phyloP scores from a whole-genome alignment of 92 coral and sea anemone species.

The Bergia sp. region DNA sequence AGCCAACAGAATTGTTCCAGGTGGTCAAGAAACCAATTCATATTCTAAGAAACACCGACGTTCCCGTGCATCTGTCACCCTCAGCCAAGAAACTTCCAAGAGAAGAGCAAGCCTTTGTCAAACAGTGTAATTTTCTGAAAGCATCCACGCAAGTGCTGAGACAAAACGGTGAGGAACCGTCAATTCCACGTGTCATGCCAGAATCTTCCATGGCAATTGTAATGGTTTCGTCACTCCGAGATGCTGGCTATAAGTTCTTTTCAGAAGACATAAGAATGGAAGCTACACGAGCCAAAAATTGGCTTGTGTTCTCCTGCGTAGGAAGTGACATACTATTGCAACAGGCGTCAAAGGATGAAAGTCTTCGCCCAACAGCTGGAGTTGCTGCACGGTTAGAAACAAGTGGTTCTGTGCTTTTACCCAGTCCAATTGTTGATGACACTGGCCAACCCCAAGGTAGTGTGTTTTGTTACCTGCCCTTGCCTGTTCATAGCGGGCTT shows the following conservation, averaged over 20 bases:
- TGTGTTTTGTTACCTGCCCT: slow-evolving; percentile 83
- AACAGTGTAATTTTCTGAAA: slow-evolving; percentile 67
- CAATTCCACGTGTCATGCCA: slow-evolving; percentile 1
- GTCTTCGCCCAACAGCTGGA: slow-evolving; percentile 85
- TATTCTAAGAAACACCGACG: slow-evolving; percentile 41
- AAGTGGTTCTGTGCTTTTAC: neutral
- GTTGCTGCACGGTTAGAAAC: slow-evolving; percentile 65
- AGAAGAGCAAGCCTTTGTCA: slow-evolving; percentile 54
- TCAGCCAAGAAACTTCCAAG: slow-evolving; percentile 47
- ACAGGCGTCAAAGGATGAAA: slow-evolving; percentile 51
- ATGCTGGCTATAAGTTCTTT: slow-evolving; percentile 48
- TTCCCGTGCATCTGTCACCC: slow-evolving; percentile 53
- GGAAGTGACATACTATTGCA: slow-evolving; percentile 67
- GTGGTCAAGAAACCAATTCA: slow-evolving; percentile 57
- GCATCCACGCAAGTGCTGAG: slow-evolving; percentile 49
- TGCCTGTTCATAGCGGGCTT: slow-evolving; percentile 81
- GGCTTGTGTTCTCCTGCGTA: slow-evolving; percentile 82
- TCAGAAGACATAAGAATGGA: neutral
- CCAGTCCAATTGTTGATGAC: neutral
- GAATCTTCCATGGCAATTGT: slow-evolving; percentile 57
- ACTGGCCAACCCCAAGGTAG: slow-evolving; percentile 48
- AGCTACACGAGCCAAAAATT: neutral
- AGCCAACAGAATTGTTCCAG: slow-evolving; percentile 57
- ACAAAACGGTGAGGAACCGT: neutral
- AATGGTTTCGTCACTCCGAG: slow-evolving; percentile 17